A percentile compares a stretch with the other conserved stretches of the same genome.
Evolutionary conservation across 2,797 vertebrate species (phyloP).

Genomic region (Erpetoichthys calabaricus): DNA sequence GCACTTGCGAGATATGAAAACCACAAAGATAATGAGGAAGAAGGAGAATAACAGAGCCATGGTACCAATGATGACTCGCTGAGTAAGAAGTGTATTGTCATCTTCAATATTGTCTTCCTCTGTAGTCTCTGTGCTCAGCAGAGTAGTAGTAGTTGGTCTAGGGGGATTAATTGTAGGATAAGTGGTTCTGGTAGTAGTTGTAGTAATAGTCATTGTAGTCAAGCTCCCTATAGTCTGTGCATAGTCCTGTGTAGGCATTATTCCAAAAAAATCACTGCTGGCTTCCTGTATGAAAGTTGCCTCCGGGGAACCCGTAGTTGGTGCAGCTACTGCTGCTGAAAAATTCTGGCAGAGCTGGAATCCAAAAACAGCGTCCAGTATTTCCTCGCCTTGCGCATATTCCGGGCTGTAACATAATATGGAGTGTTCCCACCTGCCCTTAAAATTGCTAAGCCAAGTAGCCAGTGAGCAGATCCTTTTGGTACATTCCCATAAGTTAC

Average conservation of each 20-base stretch:
- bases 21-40: conserved; percentile 98
- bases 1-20: conserved; percentile 96
- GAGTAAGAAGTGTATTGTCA: conserved; percentile 92
- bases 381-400: conserved; percentile 95
- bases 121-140: conserved; percentile 71
- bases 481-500: conserved; percentile 97
- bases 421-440: conserved; percentile 93
- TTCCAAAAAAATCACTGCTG: conserved; percentile 78
- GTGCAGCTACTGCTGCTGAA: conserved; percentile 69
- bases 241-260: conserved; percentile 76
- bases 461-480: conserved; percentile 87
- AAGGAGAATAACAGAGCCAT: conserved; percentile 98
- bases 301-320: conserved; percentile 57
- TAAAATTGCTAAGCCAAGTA: conserved; percentile 86
- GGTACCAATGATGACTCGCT: conserved; percentile 94
- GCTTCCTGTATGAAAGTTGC: conserved; percentile 47
- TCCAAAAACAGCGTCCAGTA: conserved; percentile 90
- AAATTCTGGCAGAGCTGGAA: conserved; percentile 97
- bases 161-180: conserved; percentile 34
- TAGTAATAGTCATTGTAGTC: conserved; percentile 57
- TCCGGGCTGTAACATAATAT: conserved; percentile 90
- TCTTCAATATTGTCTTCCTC: conserved; percentile 66
- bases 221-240: conserved; percentile 88
- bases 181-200: conserved; percentile 16
- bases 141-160: conserved; percentile 40